Conservation (phyloP, 2,797 vertebrate species). For the Premnoplex brunnescens region DNA sequence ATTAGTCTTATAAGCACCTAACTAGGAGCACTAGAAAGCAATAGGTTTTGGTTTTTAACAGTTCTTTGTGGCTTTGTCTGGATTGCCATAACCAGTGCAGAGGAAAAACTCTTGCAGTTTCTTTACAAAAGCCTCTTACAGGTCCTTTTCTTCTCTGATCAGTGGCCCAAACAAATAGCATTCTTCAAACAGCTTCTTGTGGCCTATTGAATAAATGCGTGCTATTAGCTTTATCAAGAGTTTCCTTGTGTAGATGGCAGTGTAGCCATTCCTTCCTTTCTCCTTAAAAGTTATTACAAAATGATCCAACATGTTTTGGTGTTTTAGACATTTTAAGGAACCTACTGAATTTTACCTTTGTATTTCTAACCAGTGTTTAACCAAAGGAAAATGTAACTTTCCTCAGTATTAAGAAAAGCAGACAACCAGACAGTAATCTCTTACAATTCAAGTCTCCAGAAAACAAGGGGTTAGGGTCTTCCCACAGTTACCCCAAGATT, state of each 20-base stretch:
- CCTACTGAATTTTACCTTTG: background rate
- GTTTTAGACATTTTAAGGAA: background rate
- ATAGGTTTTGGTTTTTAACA: background rate
- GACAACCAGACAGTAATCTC: background rate
- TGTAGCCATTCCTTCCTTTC: background rate
- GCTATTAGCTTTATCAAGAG: background rate
- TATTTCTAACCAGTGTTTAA: background rate
- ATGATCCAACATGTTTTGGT: background rate
- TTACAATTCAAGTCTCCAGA: background rate
- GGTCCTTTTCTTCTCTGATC: background rate
- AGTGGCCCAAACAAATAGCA: background rate
- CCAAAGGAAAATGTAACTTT: background rate
- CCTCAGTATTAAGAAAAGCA: background rate
- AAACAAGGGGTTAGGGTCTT: background rate
- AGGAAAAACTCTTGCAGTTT: background rate
- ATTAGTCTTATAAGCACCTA: background rate
- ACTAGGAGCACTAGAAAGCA: slow-evolving; percentile 8
- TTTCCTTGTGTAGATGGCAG: background rate
- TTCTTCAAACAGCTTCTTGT: background rate
- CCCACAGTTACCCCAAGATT: background rate
- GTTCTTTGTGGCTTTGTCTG: background rate
- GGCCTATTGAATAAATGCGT: rapidly evolving
- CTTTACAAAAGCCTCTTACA: background rate
- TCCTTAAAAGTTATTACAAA: background rate
- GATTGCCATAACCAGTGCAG: background rate